Percentiles rank a stretch among this genome's conserved stretches.
These are phyloP conservation scores for Drosophila jambulina DNA, from an alignment of 1,140 invertebrate species.

Conservation along the genomic window DNA sequence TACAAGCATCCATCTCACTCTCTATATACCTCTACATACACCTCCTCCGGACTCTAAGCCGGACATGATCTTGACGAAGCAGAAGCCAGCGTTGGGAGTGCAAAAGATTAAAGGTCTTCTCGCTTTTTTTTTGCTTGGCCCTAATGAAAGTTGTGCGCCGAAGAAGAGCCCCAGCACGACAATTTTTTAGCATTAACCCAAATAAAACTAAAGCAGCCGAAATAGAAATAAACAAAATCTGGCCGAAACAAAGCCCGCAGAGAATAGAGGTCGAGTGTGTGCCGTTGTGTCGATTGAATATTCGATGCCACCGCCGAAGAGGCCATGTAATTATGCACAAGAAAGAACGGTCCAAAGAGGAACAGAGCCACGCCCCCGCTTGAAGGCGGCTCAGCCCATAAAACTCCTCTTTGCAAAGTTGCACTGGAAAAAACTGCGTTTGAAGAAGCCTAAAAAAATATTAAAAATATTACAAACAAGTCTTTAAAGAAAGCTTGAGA, in stretches of 20 bases:
- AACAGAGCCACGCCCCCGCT: slow-evolving; percentile 23
- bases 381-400: slow-evolving; percentile 4
- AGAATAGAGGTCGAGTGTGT: slow-evolving; percentile 56
- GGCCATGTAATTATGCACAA: slow-evolving; percentile 56
- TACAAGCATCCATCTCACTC: slow-evolving; percentile 38
- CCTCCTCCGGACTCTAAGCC: slow-evolving; percentile 53
- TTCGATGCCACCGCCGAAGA: slow-evolving; percentile 40
- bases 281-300: slow-evolving; percentile 63
- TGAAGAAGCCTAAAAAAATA: not conserved
- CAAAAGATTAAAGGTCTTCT: slow-evolving; percentile 59
- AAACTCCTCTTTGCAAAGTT: not conserved
- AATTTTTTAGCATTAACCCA: slow-evolving; percentile 59
- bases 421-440: not conserved
- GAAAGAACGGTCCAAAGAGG: slow-evolving; percentile 41
- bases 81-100: slow-evolving; percentile 41
- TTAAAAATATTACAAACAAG: not conserved
- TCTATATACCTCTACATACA: slow-evolving; percentile 1
- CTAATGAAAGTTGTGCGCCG: slow-evolving; percentile 49
- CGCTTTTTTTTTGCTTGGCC: slow-evolving; percentile 18
- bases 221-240: slow-evolving; percentile 31
- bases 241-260: slow-evolving; percentile 44
- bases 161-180: slow-evolving; percentile 22
- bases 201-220: slow-evolving; percentile 57
- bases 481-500: not conserved
- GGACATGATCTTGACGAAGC: slow-evolving; percentile 37